Percentiles rank a stretch among this genome's conserved stretches.
Conservation (phyloP, 2,888 invertebrate species). For the Phasia obesa region DNA sequence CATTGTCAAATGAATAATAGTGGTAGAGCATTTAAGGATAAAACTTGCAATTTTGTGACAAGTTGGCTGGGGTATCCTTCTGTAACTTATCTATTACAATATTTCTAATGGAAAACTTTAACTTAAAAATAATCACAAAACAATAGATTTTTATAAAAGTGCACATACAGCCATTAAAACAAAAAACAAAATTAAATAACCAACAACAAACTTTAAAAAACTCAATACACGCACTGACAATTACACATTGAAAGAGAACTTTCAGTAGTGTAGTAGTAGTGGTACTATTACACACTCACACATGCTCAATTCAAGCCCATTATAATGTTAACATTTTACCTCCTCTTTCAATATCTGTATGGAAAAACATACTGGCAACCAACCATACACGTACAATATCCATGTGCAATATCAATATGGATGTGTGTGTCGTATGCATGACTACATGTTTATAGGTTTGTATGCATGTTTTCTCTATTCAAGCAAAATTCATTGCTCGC, state of each 20-base stretch:
- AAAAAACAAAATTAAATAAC: constrained; percentile 27
- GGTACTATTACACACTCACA: constrained; percentile 48
- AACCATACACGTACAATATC: not conserved
- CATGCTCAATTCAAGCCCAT: constrained; percentile 55
- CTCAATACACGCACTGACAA: constrained; percentile 32
- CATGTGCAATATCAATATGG: constrained; percentile 31
- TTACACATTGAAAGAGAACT: constrained; percentile 11
- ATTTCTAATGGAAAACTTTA: not conserved
- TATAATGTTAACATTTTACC: constrained; percentile 55
- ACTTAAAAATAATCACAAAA: constrained; percentile 52
- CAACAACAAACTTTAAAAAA: constrained; percentile 42
- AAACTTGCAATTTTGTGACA: no score
- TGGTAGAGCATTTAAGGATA: no score
- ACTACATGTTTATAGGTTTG: constrained; percentile 45
- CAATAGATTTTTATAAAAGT: constrained; percentile 54
- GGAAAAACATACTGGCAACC: constrained; percentile 14
- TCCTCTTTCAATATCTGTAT: constrained; percentile 51
- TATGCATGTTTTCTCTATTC: constrained; percentile 68
- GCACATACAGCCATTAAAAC: constrained; percentile 53
- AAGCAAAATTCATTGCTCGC: constrained; percentile 59
- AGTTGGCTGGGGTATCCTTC: not conserved
- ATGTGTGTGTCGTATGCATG: constrained; percentile 43
- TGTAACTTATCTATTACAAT: not conserved
- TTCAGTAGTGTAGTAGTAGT: constrained; percentile 28
- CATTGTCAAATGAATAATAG: no score